Conservation (phyloP, 2,888 invertebrate species). For the Tetheella fluctuosa region DNA sequence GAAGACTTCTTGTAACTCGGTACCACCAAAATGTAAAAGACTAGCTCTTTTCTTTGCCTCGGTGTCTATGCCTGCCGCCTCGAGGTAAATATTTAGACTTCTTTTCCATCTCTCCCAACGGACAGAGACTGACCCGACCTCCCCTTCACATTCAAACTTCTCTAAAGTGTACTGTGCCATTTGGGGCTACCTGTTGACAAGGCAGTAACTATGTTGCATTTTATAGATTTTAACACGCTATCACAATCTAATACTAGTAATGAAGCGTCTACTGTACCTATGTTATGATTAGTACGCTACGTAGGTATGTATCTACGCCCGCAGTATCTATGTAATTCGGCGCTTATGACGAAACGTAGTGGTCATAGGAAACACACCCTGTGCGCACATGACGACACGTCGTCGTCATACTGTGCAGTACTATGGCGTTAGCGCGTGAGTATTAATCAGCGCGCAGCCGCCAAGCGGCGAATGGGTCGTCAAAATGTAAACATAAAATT, state of each 20-base stretch:
- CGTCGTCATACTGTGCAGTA: too few relatives aligned
- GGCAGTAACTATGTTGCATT: conserved; percentile 4
- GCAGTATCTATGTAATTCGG: too few relatives aligned
- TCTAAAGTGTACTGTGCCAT: conserved; percentile 12
- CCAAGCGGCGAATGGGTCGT: too few relatives aligned
- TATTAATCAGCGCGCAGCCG: too few relatives aligned
- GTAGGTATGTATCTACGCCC: too few relatives aligned
- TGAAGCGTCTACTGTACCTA: background rate
- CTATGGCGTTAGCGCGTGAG: too few relatives aligned
- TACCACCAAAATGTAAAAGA: conserved; percentile 16
- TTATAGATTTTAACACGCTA: conserved; percentile 3
- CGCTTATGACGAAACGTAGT: too few relatives aligned
- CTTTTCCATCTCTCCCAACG: conserved; percentile 26
- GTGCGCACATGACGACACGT: too few relatives aligned
- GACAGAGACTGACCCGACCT: conserved; percentile 10
- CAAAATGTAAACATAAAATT: too few relatives aligned
- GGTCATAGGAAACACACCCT: too few relatives aligned
- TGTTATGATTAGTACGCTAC: too few relatives aligned
- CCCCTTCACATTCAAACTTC: conserved; percentile 18
- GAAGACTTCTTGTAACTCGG: conserved; percentile 17
- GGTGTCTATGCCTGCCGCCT: conserved; percentile 15
- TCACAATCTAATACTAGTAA: conserved; percentile 2
- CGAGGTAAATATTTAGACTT: conserved; percentile 17
- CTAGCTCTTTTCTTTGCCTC: conserved; percentile 16
- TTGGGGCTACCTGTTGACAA: conserved; percentile 1